Percentiles rank a stretch among this genome's conserved stretches.
Conservation (phyloP, 1,140 invertebrate genomes). For the Pteromalus puparum region DNA sequence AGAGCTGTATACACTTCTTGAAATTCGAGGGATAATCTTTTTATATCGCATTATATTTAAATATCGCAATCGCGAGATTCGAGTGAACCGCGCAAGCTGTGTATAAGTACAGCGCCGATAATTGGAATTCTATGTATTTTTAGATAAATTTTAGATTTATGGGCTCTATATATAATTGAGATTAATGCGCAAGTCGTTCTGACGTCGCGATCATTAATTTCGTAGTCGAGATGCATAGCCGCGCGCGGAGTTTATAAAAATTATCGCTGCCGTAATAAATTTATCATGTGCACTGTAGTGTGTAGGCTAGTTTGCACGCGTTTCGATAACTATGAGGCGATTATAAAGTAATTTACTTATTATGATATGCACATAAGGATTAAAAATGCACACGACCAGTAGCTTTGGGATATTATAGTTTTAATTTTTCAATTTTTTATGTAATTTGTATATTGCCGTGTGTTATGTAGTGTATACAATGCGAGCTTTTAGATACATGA, state of each 20-base stretch:
- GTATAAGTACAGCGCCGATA: neutral
- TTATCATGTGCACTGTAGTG: neutral
- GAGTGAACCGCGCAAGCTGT: neutral
- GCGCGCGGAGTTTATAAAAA: slow-evolving; percentile 1
- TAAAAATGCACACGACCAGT: neutral
- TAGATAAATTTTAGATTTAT: slow-evolving; percentile 25
- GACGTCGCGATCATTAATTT: slow-evolving; percentile 31
- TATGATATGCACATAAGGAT: neutral
- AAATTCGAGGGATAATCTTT: slow-evolving; percentile 10
- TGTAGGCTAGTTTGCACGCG: neutral
- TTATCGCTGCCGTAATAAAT: slow-evolving; percentile 33
- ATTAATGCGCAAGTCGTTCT: slow-evolving; percentile 21
- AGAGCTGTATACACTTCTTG: neutral
- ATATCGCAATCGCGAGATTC: neutral
- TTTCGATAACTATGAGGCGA: slow-evolving; percentile 24
- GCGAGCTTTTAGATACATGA: too few relatives aligned
- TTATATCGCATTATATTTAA: slow-evolving; percentile 13
- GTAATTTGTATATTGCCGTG: too few relatives aligned
- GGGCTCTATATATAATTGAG: slow-evolving; percentile 34
- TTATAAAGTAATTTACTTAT: slow-evolving; percentile 18
- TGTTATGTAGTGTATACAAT: too few relatives aligned
- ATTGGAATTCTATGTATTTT: slow-evolving; percentile 10
- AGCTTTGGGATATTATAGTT: neutral
- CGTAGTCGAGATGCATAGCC: neutral
- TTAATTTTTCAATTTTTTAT: too few relatives aligned